These are phyloP conservation scores for Mesitornis unicolor DNA, from an alignment of 2,113 vertebrate genomes.

Conservation along the genomic window DNA sequence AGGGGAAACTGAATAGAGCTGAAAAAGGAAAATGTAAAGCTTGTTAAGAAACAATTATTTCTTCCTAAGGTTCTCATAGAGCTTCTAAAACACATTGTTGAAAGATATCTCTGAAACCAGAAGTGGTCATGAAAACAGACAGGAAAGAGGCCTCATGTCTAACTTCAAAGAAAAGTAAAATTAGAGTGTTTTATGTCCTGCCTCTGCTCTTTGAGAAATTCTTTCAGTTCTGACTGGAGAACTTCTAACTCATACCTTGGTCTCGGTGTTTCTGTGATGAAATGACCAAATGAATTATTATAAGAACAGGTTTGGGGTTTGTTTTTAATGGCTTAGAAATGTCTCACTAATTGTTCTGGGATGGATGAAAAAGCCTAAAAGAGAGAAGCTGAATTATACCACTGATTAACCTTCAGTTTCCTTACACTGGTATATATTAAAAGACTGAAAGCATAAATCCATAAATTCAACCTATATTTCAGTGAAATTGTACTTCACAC, in stretches of 20 bases:
- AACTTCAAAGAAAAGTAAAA: background rate
- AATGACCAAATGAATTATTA: background rate
- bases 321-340: background rate
- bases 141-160: background rate
- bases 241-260: background rate
- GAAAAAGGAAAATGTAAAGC: background rate
- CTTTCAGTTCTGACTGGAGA: background rate
- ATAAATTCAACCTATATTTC: background rate
- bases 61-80: background rate
- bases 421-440: accelerated
- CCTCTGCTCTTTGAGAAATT: background rate
- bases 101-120: background rate
- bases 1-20: background rate
- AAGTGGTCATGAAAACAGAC: background rate
- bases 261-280: background rate
- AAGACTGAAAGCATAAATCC: background rate
- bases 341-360: background rate
- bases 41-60: background rate
- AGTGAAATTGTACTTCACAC: background rate
- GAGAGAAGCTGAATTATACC: background rate
- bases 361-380: background rate
- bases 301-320: background rate
- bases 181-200: background rate
- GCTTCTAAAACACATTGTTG: background rate
- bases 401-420: background rate